Base-by-base conservation (phyloP, 1,140 invertebrate species). In the Papilio polyxenes region DNA sequence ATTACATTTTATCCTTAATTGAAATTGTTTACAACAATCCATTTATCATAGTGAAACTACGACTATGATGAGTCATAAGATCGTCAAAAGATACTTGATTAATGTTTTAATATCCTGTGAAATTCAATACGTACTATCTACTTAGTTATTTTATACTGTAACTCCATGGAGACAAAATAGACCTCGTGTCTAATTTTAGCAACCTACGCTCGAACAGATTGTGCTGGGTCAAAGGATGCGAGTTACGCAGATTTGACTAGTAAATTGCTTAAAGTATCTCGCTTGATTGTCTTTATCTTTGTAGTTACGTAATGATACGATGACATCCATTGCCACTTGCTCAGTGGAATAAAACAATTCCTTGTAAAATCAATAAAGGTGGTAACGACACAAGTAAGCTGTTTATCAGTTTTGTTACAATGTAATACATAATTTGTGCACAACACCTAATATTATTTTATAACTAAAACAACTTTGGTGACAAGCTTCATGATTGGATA, bases 151-250 rank as follows among this genome's bases (percentile, higher is more conserved):
- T 72, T 37, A 72, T 13, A 6, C 65, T 40, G 23, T 72, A 15
- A 8, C 10, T 56, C 59, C 77, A 23, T 80, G 20, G 78, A 48
- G 49, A 80, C 78, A 40, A 13, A 80, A 69, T 9, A 49, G 78
- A 49, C 78, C 78, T 80, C 62, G 78, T 80, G n/a, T 17, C 56
- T 40, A 80, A 80, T 80, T 80, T 20, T 20, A 69, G n/a, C 56
- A 40, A 31, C 78, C 78, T 44, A 80, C 78, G 78, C 62, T 11
- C 40, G 13, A 69, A 44, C 48, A 65, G 59, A 79, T 80, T 49
- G 53, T 80, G 40, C n/a, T 48, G n/a, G 56, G 59, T 80, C 62
- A 51, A 80, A 40, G 48, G 17, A 80, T 65, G 37, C 11, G 44
- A 37, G 31, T 72, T 65, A 80, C 10, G 37, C 31, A 65, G 56